Base-by-base conservation (phyloP, 2,888 invertebrate species). In the Aproaerema taeniolella region DNA sequence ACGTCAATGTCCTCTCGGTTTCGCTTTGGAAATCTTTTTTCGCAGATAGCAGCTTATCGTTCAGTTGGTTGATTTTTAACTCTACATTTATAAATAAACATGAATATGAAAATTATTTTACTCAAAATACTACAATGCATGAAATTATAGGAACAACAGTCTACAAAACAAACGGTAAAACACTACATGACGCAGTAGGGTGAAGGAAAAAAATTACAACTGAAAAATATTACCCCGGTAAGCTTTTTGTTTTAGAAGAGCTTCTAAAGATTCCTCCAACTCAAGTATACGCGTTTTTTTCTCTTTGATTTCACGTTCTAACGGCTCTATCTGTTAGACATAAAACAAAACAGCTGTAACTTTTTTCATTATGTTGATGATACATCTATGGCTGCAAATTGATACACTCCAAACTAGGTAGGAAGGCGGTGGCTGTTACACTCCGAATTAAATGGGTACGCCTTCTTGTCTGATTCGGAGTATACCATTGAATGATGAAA, bases 201-300 rank as follows among this genome's bases (percentile, higher is more conserved):
- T n/a, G 13, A 28, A 14, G 24, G 68, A 76, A 81, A 82, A 78
- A 86, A 82, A 81, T 85, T 80, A 86, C 85, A 86, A 85, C 86
- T 83, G 79, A 56, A 20, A 38, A 30, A 41, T 42, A 53, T 78
- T 87, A 88, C 88, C 87, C 51, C 92, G 86, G 46, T 82, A 87
- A 3, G 88, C 85, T 64, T 93, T 94, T 58, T 90, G 90, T 67
- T 93, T 93, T 67, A 95, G 91, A 46, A 95, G 89, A 55, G 89
- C 90, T 63, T 94, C 92, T 61, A 96, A 73, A 54, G 96, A 95
- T 30, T 90, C 90, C 68, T 96, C 95, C 93, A 96, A 92, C 73
- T 93, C 92, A 33, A 89, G 87, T 36, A 95, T 94, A 66, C 95
- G 93, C 45, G 92, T 89, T 56, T 93, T 93, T 80, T 95, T 92